A percentile compares a stretch with the other conserved stretches of the same genome.
Conservation (phyloP, 1,140 invertebrate species). For the Drosophila tristis region DNA sequence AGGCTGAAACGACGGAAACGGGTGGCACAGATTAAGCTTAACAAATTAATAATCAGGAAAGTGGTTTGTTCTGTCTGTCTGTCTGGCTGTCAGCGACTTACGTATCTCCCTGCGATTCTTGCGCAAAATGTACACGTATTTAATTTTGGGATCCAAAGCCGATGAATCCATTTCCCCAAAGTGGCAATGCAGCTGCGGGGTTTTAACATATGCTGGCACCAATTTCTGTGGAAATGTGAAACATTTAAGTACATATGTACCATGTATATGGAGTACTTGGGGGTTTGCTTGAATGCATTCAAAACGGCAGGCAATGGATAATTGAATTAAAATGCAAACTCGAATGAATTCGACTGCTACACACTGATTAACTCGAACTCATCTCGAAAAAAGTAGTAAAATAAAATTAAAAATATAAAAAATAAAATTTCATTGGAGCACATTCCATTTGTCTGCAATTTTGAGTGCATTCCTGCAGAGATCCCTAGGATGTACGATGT, state of each 20-base stretch:
- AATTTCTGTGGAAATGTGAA: slow-evolving; percentile 70
- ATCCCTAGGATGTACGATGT: no score
- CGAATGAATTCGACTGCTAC: no score
- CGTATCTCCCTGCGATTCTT: slow-evolving; percentile 86
- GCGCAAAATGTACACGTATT: slow-evolving; percentile 89
- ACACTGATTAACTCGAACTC: no score
- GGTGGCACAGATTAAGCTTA: slow-evolving; percentile 15
- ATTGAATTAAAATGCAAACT: no score
- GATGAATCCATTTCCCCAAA: slow-evolving; percentile 87
- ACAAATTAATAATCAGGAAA: slow-evolving; percentile 1
- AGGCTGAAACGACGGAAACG: slow-evolving; percentile 42
- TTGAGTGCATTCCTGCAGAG: no score
- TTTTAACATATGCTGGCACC: slow-evolving; percentile 84
- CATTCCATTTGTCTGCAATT: no score
- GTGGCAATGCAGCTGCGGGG: slow-evolving; percentile 87
- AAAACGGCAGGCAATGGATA: no score
- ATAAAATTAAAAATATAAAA: background rate
- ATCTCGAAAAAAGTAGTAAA: no score
- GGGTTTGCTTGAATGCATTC: no score
- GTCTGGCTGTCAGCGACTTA: slow-evolving; percentile 40
- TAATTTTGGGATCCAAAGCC: slow-evolving; percentile 84
- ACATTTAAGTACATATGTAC: background rate
- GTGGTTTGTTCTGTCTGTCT: background rate
- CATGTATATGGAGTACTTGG: background rate
- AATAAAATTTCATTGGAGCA: no score